Evolutionary conservation across 2,888 invertebrate species (phyloP).

Genomic region (Panopea generosa): DNA sequence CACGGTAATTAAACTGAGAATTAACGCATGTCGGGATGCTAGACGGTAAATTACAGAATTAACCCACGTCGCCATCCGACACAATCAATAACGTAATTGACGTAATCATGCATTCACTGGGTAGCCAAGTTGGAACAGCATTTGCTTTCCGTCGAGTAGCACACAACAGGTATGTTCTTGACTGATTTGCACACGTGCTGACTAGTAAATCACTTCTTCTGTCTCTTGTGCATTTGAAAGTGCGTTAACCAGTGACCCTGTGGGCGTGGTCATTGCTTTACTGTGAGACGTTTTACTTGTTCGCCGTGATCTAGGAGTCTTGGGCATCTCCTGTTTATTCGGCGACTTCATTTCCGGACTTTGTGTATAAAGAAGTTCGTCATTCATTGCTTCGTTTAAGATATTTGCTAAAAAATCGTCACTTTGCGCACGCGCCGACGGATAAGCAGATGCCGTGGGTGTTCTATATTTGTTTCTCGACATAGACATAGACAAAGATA

Average conservation of each 20-base stretch:
- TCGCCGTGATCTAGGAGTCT: constrained; percentile 21
- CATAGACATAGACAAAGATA: constrained; percentile 11
- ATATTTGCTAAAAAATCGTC: constrained; percentile 56
- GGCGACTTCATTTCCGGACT: constrained; percentile 31
- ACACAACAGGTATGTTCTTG: too few species aligned
- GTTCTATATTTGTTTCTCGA: constrained; percentile 14
- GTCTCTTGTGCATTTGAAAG: constrained; percentile 14
- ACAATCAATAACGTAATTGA: too few species aligned
- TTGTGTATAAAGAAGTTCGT: constrained; percentile 53
- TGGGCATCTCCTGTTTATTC: constrained; percentile 19
- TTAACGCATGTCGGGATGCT: too few species aligned
- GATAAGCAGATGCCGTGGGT: constrained; percentile 24
- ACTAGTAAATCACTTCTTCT: too few species aligned
- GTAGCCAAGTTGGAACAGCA: too few species aligned
- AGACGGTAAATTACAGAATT: too few species aligned
- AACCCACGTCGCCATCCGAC: too few species aligned
- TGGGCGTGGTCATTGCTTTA: background rate
- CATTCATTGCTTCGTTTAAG: constrained; percentile 57
- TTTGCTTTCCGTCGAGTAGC: too few species aligned
- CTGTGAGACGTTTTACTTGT: constrained; percentile 18
- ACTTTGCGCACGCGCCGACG: constrained; percentile 29
- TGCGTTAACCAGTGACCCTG: constrained; percentile 31
- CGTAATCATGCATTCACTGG: too few species aligned
- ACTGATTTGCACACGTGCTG: too few species aligned
- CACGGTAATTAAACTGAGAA: too few species aligned